Conservation (phyloP, 2,113 vertebrate genomes). For the Rhadina sibilatrix region DNA sequence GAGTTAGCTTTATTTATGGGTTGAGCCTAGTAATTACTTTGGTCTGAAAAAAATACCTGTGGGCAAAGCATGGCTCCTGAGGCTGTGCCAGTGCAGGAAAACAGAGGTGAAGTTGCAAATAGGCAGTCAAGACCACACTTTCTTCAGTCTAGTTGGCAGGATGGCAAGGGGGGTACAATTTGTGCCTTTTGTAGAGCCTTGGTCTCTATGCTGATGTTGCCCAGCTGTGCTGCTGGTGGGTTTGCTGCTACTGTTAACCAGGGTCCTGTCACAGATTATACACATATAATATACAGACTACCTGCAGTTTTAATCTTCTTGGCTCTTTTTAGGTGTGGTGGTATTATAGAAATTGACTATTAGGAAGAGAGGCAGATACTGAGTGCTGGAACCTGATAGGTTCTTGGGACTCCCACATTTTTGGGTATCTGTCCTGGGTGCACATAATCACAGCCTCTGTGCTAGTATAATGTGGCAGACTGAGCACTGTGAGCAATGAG, state of each 20-base stretch:
- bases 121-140: neutral
- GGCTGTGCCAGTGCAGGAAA: neutral
- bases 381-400: accelerated
- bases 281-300: neutral
- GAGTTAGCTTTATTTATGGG: neutral
- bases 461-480: neutral
- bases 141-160: neutral
- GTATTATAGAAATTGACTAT: neutral
- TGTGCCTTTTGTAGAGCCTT: neutral
- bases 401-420: neutral
- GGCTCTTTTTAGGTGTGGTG: neutral
- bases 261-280: neutral
- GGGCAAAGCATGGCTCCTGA: accelerated
- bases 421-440: neutral
- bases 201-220: neutral
- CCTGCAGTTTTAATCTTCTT: neutral
- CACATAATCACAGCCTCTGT: neutral
- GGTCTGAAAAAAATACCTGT: neutral
- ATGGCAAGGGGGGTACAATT: accelerated
- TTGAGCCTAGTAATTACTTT: neutral
- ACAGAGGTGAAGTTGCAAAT: neutral
- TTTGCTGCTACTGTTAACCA: neutral
- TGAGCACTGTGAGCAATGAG: neutral
- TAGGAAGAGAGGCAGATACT: neutral
- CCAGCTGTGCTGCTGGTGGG: neutral